Conservation (phyloP, 2,113 vertebrate species). For the Solea senegalensis region DNA sequence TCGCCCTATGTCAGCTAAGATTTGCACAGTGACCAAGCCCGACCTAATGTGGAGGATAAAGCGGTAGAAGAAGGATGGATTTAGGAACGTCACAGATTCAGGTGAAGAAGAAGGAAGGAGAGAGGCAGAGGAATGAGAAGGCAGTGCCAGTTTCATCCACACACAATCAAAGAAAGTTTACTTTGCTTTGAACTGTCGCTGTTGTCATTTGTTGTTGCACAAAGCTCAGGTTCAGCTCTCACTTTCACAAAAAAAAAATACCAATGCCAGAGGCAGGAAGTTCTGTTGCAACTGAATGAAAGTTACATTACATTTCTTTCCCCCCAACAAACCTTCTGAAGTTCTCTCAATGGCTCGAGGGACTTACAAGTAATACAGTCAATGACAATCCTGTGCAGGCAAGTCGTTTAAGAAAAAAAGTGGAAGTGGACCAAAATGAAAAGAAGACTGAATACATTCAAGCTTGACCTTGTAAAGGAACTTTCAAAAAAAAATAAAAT, state of each 20-base stretch:
- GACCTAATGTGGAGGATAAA: no score
- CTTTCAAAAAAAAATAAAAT: neutral
- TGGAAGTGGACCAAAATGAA: constrained; percentile 26
- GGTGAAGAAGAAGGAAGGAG: no score
- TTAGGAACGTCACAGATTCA: no score
- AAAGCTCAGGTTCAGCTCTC: constrained; percentile 48
- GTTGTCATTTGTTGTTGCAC: constrained; percentile 52
- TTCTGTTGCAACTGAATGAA: constrained; percentile 54
- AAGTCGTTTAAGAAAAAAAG: constrained; percentile 31
- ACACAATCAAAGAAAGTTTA: constrained; percentile 6
- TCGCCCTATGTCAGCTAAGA: no score
- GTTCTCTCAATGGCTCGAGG: constrained; percentile 58
- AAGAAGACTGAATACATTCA: constrained; percentile 24
- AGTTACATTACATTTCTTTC: constrained; percentile 64
- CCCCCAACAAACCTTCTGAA: constrained; percentile 70
- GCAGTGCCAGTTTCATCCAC: no score
- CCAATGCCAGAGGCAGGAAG: constrained; percentile 45
- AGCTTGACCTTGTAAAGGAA: constrained; percentile 22
- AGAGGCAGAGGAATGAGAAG: no score
- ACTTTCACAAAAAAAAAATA: constrained; percentile 29
- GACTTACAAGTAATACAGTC: constrained; percentile 40
- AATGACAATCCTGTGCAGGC: constrained; percentile 32
- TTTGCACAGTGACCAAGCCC: no score
- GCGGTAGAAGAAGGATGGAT: no score
- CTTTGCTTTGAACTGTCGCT: constrained; percentile 29